Evolutionary conservation across 1,140 invertebrate species (phyloP), one percentile per base, ranked within the genome.

Genomic region (Meloidogyne exigua): DNA sequence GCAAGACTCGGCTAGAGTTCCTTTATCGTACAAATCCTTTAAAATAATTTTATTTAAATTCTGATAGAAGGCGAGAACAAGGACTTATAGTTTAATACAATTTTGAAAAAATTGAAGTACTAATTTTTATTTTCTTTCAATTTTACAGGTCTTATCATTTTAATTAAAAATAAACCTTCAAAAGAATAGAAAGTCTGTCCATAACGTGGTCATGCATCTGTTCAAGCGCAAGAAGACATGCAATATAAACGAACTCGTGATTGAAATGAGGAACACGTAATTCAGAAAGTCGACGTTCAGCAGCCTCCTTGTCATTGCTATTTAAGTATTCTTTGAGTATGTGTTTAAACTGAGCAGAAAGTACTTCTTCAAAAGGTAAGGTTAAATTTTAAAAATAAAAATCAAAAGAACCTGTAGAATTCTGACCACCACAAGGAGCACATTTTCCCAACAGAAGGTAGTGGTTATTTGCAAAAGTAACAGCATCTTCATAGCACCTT

Each of bases 181-280:
- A 49, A 63, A 81, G 69, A 18, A 18, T 26, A 23, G 76, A 78
- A 10, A 81, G 63, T 23, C 70, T 62, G 13, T 64, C 49, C 80
- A 81, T 81, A 13, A 76, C 80, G 7, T 44, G 15, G n/a, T 82
- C 78, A 32, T 83, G 76, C 80, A 81, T 81, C 32, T 83, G n/a
- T 26, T 81, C 82, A 21, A 81, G 49, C 7, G 80, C 82, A 57
- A 84, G 65, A 25, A 80, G 23, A 25, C 80, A 80, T 25, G 71
- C 74, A 79, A 66, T 70, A 63, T 83, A 81, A 18, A 81, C 81
- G 62, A 81, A 76, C 23, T 81, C 82, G 62, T 81, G 80, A 70
- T 80, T 73, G 28, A 80, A 81, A 72, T 81, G 80, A 28, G 71
- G 76, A 26, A 80, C 80, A 28, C 84, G 67, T 18, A 81, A 44